Base-by-base conservation (phyloP, 2,888 invertebrate species). In the Melikaiella ostensackeni region DNA sequence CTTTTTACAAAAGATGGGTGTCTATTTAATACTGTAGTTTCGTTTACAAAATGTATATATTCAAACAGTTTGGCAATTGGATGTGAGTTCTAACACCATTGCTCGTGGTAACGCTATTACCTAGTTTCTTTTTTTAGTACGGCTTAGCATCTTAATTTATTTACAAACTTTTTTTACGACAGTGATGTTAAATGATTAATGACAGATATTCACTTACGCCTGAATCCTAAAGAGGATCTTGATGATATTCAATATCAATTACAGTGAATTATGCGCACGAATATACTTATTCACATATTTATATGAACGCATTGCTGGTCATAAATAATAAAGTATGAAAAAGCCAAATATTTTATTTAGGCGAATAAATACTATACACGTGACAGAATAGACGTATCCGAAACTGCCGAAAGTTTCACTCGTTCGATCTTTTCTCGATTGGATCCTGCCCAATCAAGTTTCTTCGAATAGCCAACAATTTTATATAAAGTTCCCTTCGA, bases 341-440 rank as follows among this genome's bases (percentile, higher is more conserved):
- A 83, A 84, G 77, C 82, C 81, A 82, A 82, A 84, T 83, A 84
- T 70, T 64, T 79, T 79, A 82, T 78, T 85, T 84, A 85, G 84
- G 83, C 85, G 81, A 89, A 90, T 90, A 90, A 90, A 90, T 90
- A 89, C 86, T 90, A 86, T 90, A 87, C 86, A 89, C 80, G 77
- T 75, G 80, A 75, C 82, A 30, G 46, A 63, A 62, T 73, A 74
- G 64, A 77, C 50, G 38, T 42, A 33, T 55, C 55, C 61, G 77
- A 81, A 63, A 70, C 30, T 30, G 46, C 19, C 33, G 30, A 70
- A 70, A 70, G 70, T 70, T 70, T 50, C 11, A 70, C 70, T 70
- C 33, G 19, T n/a, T 33, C 30, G 70, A 74, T 80, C 78, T 81
- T 77, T 74, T 75, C 81, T 75, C 62, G 86, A 88, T 89, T 85